Percentiles rank a stretch among this genome's conserved stretches.
phyloP scores from a whole-genome alignment of 1,140 invertebrate species.

The Rhopalosiphum maidis region DNA sequence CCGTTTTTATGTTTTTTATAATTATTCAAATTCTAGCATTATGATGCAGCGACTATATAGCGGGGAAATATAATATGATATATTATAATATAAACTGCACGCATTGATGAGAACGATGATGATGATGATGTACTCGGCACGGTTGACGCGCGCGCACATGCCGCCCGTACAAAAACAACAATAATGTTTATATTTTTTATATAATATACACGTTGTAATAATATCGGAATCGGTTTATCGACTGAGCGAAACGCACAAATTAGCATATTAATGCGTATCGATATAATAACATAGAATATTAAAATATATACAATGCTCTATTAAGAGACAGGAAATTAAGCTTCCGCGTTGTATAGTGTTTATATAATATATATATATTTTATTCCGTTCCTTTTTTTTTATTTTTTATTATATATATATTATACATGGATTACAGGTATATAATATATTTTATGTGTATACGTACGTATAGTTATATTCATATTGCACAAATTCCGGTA shows the following conservation, averaged over 20 bases:
- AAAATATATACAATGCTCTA: slow-evolving; percentile 36
- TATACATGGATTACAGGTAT: background rate
- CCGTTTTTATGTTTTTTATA: background rate
- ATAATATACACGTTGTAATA: background rate
- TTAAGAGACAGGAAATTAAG: slow-evolving; percentile 47
- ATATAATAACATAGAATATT: slow-evolving; percentile 24
- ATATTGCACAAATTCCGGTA: slow-evolving; percentile 46
- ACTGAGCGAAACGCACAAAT: slow-evolving; percentile 40
- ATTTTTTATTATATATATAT: background rate
- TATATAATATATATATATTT: background rate
- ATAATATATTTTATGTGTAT: background rate
- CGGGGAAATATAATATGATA: background rate
- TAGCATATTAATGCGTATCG: slow-evolving; percentile 31
- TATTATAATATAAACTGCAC: background rate
- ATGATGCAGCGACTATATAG: background rate
- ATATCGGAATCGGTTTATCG: slow-evolving; percentile 19
- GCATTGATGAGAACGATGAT: background rate
- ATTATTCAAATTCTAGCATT: background rate
- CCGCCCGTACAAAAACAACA: background rate
- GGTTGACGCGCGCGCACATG: background rate
- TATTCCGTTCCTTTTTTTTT: slow-evolving; percentile 11
- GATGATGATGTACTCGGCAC: background rate
- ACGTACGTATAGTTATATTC: background rate
- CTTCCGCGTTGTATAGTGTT: slow-evolving; percentile 21
- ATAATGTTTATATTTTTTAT: slow-evolving; percentile 23